Percentiles rank a stretch among this genome's conserved stretches.
Conservation (phyloP, 2,113 vertebrate species). For the Brevimyrus niger region DNA sequence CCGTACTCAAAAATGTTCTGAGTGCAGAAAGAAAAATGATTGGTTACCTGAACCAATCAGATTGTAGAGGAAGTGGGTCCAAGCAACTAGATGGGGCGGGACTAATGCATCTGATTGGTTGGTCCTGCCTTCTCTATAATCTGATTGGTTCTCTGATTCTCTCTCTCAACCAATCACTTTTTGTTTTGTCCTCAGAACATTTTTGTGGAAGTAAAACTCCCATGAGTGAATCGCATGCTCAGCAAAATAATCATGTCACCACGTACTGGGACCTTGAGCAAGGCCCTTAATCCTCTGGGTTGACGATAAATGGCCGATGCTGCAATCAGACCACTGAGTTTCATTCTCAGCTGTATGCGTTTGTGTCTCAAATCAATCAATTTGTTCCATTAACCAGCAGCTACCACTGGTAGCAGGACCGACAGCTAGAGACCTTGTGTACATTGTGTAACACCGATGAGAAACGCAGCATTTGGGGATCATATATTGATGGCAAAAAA, state of each 20-base stretch:
- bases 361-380: not conserved
- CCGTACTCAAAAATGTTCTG: no score
- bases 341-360: not conserved
- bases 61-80: no score
- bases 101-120: no score
- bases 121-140: no score
- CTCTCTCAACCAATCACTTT: no score
- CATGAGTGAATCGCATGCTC: not conserved
- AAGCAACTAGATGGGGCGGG: no score
- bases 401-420: not conserved
- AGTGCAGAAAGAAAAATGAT: no score
- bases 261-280: not conserved
- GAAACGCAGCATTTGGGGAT: not conserved
- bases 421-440: not conserved
- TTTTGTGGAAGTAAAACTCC: no score
- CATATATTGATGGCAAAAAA: not conserved
- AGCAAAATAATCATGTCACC: not conserved
- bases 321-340: not conserved
- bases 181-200: no score
- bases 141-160: no score
- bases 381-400: not conserved
- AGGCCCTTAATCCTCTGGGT: not conserved
- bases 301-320: not conserved
- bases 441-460: not conserved
- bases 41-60: no score